Evolutionary conservation across 1,140 invertebrate genomes (phyloP), one percentile per base, ranked within the genome.

Genomic region (Danaus plexippus): DNA sequence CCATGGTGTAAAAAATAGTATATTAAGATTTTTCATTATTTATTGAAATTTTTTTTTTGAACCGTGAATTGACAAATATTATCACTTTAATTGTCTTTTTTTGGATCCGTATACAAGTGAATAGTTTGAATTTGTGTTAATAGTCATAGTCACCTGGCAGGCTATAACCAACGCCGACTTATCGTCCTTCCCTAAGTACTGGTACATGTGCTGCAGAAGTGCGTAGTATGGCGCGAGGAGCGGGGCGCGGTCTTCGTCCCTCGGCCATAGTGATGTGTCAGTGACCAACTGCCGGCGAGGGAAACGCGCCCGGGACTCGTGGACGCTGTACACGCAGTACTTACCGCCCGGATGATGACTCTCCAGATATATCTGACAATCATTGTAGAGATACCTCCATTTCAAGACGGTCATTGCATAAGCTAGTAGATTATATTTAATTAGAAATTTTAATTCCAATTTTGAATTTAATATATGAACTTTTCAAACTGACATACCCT

Each of bases 151-250:
- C 22, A 96, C 95, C 81, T 91, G 90, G 71, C 96, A 98, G 75
- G 97, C 96, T 42, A 98, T 89, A 9, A 97, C 93, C 61, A 94
- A 92, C 11, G 96, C 90, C 73, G 95, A 94, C 66, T 93, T 92
- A 3, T 92, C 91, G 80, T 96, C 95, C 43, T 92, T 92, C 47
- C 91, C 91, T 10, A 98, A 85, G 84, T 95, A 97, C 57, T 93
- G 91, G 81, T 95, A 94, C 88, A 98, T 96, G 77, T 95, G 94
- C 71, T 95, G 92, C 71, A 95, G 93, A 12, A 97, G 88, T 41
- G 90, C 92, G 87, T 95, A 97, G 11, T 96, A 88, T 0, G 92
- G 92, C 48, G 93, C 90, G 8, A 96, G 80, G 12, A 95, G 88
- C 0, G 96, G 96, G 1, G 95, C 93, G 52, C 90, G 69, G 48